These are phyloP conservation scores for Synaphobranchus kaupii DNA, from an alignment of 2,797 vertebrate genomes.

Conservation along the genomic window DNA sequence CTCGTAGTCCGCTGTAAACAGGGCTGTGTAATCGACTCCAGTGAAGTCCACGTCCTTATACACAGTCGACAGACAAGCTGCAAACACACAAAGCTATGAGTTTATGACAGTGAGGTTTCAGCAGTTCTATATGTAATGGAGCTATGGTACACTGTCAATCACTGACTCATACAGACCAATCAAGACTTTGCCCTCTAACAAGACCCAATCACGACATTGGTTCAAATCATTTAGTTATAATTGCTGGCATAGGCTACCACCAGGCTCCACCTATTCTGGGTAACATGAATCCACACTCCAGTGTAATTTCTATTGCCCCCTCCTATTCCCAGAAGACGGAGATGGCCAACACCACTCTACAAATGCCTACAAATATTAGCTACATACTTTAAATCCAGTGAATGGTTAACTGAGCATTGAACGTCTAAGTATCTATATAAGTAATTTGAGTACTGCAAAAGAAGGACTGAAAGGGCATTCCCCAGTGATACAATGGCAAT, in stretches of 20 bases:
- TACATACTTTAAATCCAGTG: no score
- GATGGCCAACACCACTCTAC: neutral
- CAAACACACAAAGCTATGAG: neutral
- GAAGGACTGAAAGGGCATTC: slow-evolving; percentile 26
- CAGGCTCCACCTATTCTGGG: neutral
- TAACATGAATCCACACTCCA: neutral
- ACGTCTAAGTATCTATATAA: no score
- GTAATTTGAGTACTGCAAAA: no score
- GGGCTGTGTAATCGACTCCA: slow-evolving; percentile 45
- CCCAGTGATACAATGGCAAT: neutral
- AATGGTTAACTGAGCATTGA: no score
- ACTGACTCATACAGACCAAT: slow-evolving; percentile 43
- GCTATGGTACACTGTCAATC: neutral
- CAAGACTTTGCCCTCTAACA: neutral
- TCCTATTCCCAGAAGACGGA: neutral
- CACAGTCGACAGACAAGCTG: slow-evolving; percentile 29
- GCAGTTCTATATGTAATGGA: neutral
- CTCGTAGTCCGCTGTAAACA: slow-evolving; percentile 51
- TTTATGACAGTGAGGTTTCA: neutral
- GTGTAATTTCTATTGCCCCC: neutral
- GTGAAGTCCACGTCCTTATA: slow-evolving; percentile 44
- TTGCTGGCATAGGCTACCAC: neutral
- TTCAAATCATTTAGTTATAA: neutral
- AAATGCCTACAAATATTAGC: neutral
- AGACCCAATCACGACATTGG: neutral